Conservation (phyloP, 2,888 invertebrate genomes). For the Mactromeris polynyma region DNA sequence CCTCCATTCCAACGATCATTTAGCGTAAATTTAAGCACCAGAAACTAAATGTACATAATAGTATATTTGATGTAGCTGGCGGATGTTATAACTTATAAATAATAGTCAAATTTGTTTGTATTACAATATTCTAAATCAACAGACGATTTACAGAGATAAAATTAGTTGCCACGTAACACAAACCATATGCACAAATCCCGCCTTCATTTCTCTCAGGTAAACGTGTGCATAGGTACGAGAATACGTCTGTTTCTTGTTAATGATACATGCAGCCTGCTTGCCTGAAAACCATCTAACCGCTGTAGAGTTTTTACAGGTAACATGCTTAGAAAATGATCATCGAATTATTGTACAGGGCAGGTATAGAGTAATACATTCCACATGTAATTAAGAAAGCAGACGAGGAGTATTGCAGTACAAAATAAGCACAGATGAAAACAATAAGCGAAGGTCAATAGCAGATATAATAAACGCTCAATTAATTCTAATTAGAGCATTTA, state of each 20-base stretch:
- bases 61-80: neutral
- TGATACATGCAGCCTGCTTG: neutral
- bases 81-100: slow-evolving; percentile 1
- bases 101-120: neutral
- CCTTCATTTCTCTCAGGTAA: neutral
- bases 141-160: neutral
- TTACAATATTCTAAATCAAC: slow-evolving; percentile 1
- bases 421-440: neutral
- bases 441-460: neutral
- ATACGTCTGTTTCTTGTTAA: slow-evolving; percentile 17
- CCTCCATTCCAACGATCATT: too few species aligned
- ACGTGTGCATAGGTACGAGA: neutral
- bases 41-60: neutral
- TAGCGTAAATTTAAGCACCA: too few species aligned
- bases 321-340: slow-evolving; percentile 4
- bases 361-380: slow-evolving; percentile 6
- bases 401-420: neutral
- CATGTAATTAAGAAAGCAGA: neutral
- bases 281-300: neutral
- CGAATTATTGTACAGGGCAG: neutral
- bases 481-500: neutral
- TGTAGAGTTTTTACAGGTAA: neutral
- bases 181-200: neutral
- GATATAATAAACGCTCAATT: neutral
- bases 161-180: neutral